Evolutionary conservation across 2,113 vertebrate genomes (phyloP), one percentile per base, ranked within the genome.

Genomic region (Salvelinus sp.): DNA sequence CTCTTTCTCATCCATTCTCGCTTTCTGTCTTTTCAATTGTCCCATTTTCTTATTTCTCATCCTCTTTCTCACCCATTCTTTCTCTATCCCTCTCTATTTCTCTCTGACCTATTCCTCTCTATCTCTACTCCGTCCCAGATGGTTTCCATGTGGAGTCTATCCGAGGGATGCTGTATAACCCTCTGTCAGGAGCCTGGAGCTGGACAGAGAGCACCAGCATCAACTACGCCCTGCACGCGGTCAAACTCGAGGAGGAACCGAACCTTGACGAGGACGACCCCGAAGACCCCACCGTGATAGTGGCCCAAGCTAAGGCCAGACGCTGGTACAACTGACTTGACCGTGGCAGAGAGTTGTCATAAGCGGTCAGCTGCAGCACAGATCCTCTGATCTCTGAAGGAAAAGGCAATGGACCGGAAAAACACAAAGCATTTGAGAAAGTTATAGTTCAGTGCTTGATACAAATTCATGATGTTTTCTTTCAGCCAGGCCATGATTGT

Each of bases 141-240:
- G 96, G 95, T 72, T 94, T 98, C 77, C 93, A 79, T 0, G 96
- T 98, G 73, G 92, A 93, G 86, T 89, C 91, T 0, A 88, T 99
- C 83, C 90, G 82, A 6, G 98, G 98, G 70, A 97, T 98, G 96
- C 20, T 96, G 75, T 99, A 96, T 76, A 99, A 97, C 78, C 97
- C 97, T 0, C 60, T 96, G 9, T 95, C 73, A 0, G 92, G 95
- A 68, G 85, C 83, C 1, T 99, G 98, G 98, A 92, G 91, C 78
- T 98, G 97, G 98, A 89, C 68, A 30, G 76, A 91, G 84, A 96
- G 86, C 85, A 95, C 90, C 0, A 92, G 92, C 70, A 78, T 99
- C 72, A 98, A 98, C 91, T 99, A 99, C 6, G 96, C 96, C 0
- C 73, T 97, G 64, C 95, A 98, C 0, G 96, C 97, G 0, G 78